These are phyloP conservation scores for Hiodon alosoides DNA, from an alignment of 2,113 vertebrate species.

Conservation along the genomic window DNA sequence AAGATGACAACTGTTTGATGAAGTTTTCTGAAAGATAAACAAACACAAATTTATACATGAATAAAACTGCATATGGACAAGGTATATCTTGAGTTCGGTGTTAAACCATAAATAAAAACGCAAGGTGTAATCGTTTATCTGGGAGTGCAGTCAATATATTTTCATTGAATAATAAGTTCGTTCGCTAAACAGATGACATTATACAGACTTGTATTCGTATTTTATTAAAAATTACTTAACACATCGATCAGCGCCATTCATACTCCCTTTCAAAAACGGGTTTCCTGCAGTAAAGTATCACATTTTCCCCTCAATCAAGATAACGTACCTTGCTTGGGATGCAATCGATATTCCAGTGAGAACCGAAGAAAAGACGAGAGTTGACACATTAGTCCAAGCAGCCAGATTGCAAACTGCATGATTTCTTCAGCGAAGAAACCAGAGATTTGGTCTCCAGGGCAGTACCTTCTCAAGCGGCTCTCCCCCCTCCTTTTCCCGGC, in stretches of 20 bases:
- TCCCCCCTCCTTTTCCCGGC: slow-evolving; percentile 49
- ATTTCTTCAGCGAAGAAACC: slow-evolving; percentile 53
- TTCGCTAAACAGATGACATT: too few relatives aligned
- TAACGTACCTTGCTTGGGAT: slow-evolving; percentile 79
- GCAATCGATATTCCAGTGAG: slow-evolving; percentile 66
- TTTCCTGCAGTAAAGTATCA: too few relatives aligned
- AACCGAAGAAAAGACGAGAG: slow-evolving; percentile 66
- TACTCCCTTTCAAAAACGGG: too few relatives aligned
- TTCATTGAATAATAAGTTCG: too few relatives aligned
- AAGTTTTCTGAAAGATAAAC: slow-evolving; percentile 66
- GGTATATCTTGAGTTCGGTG: too few relatives aligned
- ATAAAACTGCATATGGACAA: neutral
- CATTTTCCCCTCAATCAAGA: neutral
- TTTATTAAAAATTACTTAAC: too few relatives aligned
- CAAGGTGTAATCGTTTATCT: too few relatives aligned
- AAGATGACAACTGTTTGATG: slow-evolving; percentile 76
- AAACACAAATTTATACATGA: neutral
- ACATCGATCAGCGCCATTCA: too few relatives aligned
- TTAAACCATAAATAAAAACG: neutral
- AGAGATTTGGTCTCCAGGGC: slow-evolving; percentile 48
- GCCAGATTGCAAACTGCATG: slow-evolving; percentile 75
- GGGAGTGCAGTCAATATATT: too few relatives aligned
- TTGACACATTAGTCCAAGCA: slow-evolving; percentile 74
- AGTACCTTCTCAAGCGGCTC: slow-evolving; percentile 43
- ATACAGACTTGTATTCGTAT: too few relatives aligned